Evolutionary conservation across 2,113 vertebrate species (phyloP).

Genomic region (Bagarius yarrelli): DNA sequence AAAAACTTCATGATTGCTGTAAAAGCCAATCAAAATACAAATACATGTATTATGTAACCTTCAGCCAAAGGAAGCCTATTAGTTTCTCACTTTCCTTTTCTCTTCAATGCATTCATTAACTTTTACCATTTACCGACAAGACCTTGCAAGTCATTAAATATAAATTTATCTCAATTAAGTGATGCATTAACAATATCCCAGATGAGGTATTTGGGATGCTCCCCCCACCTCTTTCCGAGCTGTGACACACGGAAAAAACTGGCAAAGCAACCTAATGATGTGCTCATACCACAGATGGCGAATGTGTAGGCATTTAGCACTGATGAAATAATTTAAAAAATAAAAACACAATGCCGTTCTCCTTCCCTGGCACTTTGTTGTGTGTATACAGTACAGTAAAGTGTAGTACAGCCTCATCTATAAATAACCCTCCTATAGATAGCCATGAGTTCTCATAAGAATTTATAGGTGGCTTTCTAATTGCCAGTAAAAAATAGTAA

Average conservation of each 20-base stretch:
- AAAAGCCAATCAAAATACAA: constrained; percentile 64
- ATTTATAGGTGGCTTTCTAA: constrained; percentile 23
- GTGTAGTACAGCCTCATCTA: not conserved
- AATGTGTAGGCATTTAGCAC: constrained; percentile 54
- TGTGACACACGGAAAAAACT: constrained; percentile 52
- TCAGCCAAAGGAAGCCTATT: constrained; percentile 62
- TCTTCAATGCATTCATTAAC: constrained; percentile 54
- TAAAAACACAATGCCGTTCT: constrained; percentile 11
- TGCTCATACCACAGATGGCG: constrained; percentile 62
- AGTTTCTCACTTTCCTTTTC: constrained; percentile 40
- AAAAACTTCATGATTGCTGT: constrained; percentile 43
- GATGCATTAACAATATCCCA: constrained; percentile 62
- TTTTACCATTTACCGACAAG: constrained; percentile 47
- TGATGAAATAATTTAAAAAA: constrained; percentile 63
- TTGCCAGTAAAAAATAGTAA: not conserved
- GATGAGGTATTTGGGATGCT: constrained; percentile 54
- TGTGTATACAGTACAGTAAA: not conserved
- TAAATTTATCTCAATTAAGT: constrained; percentile 69
- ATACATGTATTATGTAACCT: constrained; percentile 63
- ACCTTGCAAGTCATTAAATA: constrained; percentile 67
- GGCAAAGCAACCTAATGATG: constrained; percentile 63
- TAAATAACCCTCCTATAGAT: not conserved
- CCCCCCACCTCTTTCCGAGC: constrained; percentile 54
- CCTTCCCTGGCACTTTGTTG: constrained; percentile 9
- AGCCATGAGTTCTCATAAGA: not conserved